Evolutionary conservation across 2,797 vertebrate species (phyloP).

Genomic region (Enteromius mattozi): DNA sequence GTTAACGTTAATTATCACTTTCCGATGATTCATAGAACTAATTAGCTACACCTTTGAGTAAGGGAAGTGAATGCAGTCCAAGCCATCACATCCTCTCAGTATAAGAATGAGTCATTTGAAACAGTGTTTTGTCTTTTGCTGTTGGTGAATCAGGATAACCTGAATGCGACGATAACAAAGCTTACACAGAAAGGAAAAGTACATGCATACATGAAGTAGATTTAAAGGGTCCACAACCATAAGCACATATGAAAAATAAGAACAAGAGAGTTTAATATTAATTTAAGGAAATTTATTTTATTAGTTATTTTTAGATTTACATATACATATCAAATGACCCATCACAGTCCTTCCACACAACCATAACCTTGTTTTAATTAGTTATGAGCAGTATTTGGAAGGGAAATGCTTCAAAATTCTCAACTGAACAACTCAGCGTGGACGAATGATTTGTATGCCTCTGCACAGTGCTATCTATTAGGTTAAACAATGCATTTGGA

Average conservation of each 20-base stretch:
- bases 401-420: not conserved
- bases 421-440: not conserved
- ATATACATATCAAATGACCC: not conserved
- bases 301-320: not conserved
- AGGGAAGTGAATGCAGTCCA: constrained; percentile 20
- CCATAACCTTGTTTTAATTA: constrained; percentile 2
- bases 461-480: not conserved
- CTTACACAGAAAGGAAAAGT: constrained; percentile 3
- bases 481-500: not conserved
- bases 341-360: not conserved
- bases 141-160: constrained; percentile 21
- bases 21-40: constrained; percentile 28
- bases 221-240: not conserved
- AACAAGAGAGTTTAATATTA: not conserved
- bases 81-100: constrained; percentile 3
- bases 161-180: not conserved
- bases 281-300: not conserved
- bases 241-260: not conserved
- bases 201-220: not conserved
- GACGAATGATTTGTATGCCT: not conserved
- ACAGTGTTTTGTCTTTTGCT: constrained; percentile 17
- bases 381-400: not conserved
- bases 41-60: constrained; percentile 33
- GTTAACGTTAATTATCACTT: constrained; percentile 30
- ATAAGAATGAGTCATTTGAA: constrained; percentile 8